Evolutionary conservation across 2,888 invertebrate genomes (phyloP).

Genomic region (Geophilus truncorum): DNA sequence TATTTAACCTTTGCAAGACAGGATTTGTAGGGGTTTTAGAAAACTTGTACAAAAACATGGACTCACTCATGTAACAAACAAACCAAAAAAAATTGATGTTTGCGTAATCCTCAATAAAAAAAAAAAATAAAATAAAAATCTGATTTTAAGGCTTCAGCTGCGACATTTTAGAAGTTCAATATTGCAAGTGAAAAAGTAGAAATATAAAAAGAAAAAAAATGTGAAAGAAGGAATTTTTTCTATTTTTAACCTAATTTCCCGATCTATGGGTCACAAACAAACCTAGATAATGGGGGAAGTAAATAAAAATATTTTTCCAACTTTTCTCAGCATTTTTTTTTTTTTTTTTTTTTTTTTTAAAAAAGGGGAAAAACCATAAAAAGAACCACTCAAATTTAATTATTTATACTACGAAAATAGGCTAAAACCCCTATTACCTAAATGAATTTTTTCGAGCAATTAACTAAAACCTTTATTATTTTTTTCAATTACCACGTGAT

Average conservation of each 20-base stretch:
- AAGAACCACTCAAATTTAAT: not conserved
- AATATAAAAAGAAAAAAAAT: not conserved
- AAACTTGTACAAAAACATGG: no score
- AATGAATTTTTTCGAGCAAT: not conserved
- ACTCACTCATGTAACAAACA: no score
- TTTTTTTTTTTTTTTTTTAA: not conserved
- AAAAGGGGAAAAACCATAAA: not conserved
- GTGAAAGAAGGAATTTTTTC: not conserved
- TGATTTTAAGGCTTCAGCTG: no score
- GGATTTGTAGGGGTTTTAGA: no score
- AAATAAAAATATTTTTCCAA: not conserved
- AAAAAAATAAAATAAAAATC: no score
- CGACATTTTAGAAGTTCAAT: no score
- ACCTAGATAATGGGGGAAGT: not conserved
- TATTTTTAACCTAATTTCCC: not conserved
- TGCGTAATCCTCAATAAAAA: not conserved
- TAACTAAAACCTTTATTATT: not conserved
- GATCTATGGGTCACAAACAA: not conserved
- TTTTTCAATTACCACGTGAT: not conserved
- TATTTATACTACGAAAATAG: not conserved
- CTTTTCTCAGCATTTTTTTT: no score
- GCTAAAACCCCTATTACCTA: not conserved
- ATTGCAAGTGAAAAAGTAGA: not conserved
- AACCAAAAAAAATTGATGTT: not conserved
- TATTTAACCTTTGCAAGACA: not conserved